Base-by-base conservation (phyloP, 2,113 vertebrate genomes). In the Xiphorhynchus elegans region DNA sequence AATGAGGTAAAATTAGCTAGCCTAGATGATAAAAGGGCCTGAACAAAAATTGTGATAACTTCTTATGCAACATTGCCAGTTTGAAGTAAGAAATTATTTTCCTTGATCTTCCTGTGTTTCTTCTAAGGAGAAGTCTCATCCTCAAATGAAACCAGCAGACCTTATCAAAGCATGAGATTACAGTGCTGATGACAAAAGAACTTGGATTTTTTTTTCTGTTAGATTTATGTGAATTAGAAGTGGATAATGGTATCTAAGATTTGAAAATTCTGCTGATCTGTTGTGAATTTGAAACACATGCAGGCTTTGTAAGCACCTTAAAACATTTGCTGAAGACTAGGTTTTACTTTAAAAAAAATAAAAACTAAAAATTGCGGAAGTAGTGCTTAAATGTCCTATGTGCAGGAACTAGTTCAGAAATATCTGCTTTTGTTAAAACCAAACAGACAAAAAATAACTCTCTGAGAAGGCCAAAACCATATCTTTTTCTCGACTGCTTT, bases 71-170 rank as follows among this genome's bases (percentile, higher is more conserved):
- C 6, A 2, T 72, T 52, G 42, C 40, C 8, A 7, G 18, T 68
- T 81, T 78, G 37, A 87, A 78, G 10, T n/a, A 55, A 66, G n/a
- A 40, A 87, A 44, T 91, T 75, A 25, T 44, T 84, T 75, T 70
- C 49, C n/a, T 37, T 64, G 47, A 60, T 87, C 31, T 68, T 75
- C 50, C 17, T 20, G 19, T 84, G 18, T 81, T 89, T 87, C 73
- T 90, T 47, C 49, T 78, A 53, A 90, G 26, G 44, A 70, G 37
- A 42, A 23, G 52, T 87, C 35, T 94, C 4, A 5, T 80, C 63
- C 52, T 72, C 68, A 66, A 76, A 33, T 60, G 53, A 70, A 90
- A 81, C 35, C 29, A 35, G 42, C 35, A 64, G n/a, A 49, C 56
- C 35, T 68, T 85, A 47, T 59, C 47, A 72, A 63, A 89, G 33